Conservation (phyloP, 1,140 invertebrate species). For the Listronotus oregonensis region DNA sequence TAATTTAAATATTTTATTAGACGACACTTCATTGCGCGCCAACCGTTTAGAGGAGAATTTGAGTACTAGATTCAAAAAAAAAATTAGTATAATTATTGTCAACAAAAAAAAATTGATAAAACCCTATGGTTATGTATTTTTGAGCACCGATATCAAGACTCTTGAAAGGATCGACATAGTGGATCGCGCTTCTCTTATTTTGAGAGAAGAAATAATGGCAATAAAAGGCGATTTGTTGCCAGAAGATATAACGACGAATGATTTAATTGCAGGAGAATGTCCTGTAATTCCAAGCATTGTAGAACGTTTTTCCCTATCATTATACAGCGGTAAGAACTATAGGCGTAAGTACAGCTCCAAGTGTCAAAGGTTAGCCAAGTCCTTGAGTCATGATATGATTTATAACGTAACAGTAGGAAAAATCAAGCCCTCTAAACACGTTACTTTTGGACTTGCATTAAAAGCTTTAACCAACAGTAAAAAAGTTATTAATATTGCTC, state of each 20-base stretch:
- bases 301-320: not conserved
- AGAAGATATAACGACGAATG: not conserved
- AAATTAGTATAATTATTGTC: too few species aligned
- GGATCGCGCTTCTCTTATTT: too few species aligned
- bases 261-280: slow-evolving; percentile 1
- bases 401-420: slow-evolving; percentile 39
- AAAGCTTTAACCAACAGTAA: slow-evolving; percentile 48
- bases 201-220: too few species aligned
- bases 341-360: not conserved
- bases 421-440: slow-evolving; percentile 45
- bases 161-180: too few species aligned
- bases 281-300: too few species aligned
- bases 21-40: too few species aligned
- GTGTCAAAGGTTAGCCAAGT: not conserved
- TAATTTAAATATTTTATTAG: too few species aligned
- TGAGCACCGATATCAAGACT: too few species aligned
- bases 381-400: slow-evolving; percentile 40
- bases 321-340: not conserved
- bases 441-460: slow-evolving; percentile 43
- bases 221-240: not conserved
- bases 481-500: slow-evolving; percentile 48
- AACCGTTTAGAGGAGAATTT: too few species aligned
- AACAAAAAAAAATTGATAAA: too few species aligned
- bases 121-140: too few species aligned
- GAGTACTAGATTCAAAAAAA: too few species aligned